Evolutionary conservation across 2,888 invertebrate species (phyloP).

Genomic region (Leucophenga maculata): DNA sequence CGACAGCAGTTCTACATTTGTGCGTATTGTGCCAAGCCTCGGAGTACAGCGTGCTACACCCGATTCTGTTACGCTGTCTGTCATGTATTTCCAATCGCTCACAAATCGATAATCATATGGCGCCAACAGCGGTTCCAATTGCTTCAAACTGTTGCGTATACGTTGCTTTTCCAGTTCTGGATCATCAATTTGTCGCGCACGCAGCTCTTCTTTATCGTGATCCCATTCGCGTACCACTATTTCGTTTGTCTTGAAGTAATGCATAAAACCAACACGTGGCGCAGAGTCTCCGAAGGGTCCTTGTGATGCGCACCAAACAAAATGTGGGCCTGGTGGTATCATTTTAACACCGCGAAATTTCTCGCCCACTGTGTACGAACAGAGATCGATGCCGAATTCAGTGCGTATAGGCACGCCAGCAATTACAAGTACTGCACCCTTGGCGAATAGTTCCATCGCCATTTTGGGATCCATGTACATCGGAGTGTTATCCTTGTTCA

Average conservation of each 20-base stretch:
- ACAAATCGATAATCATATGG: slow-evolving; percentile 93
- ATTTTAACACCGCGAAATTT: slow-evolving; percentile 96
- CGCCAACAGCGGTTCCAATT: slow-evolving; percentile 78
- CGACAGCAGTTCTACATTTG: slow-evolving; percentile 85
- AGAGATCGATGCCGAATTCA: slow-evolving; percentile 93
- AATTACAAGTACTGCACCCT: slow-evolving; percentile 88
- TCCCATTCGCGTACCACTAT: slow-evolving; percentile 93
- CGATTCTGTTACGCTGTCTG: slow-evolving; percentile 78
- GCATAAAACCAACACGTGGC: slow-evolving; percentile 88
- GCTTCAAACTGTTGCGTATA: slow-evolving; percentile 65
- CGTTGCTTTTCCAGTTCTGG: slow-evolving; percentile 72
- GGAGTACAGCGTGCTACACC: slow-evolving; percentile 80
- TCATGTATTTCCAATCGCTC: slow-evolving; percentile 84
- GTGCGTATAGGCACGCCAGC: slow-evolving; percentile 91
- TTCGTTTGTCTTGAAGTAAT: slow-evolving; percentile 86
- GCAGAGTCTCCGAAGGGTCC: slow-evolving; percentile 78
- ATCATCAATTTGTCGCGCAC: slow-evolving; percentile 61
- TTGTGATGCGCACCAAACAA: slow-evolving; percentile 81
- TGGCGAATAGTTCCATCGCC: slow-evolving; percentile 82
- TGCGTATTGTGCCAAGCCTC: slow-evolving; percentile 81
- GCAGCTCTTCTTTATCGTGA: slow-evolving; percentile 81
- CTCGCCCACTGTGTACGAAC: slow-evolving; percentile 90
- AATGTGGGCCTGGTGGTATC: slow-evolving; percentile 98
- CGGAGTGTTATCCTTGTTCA: slow-evolving; percentile 59
- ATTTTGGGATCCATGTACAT: slow-evolving; percentile 82